Base-by-base conservation (phyloP, 1,140 invertebrate genomes). In the Patella vulgata region DNA sequence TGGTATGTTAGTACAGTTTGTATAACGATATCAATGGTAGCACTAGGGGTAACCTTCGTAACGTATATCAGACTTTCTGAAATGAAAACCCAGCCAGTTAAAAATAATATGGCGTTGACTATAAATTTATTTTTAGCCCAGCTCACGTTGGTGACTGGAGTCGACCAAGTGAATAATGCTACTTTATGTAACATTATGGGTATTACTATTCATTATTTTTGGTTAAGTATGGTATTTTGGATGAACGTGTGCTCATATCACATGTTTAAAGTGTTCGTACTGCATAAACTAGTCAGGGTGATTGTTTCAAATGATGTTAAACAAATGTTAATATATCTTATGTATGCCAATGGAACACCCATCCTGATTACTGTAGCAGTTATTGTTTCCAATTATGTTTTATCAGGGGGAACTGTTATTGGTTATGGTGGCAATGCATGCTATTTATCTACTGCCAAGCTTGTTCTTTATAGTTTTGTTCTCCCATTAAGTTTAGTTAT, bases 391-490 rank as follows among this genome's bases (percentile, higher is more conserved):
- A 46, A 31, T 19, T 14, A 53, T 9, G 8, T 53, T 12, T 21
- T 42, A 0, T 63, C 61, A 12, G n/a, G 44, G 11, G 55, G 42
- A 23, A n/a, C 2, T 1, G 17, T 23, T 28, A 33, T 55, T 30
- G 70, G 66, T 0, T 66, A 72, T 44, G 66, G 66, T 1, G 52
- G 33, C 2, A 21, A 23, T 12, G n/a, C 42, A 8, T 72, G 70
- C 46, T 72, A 66, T 43, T 50, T 72, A 17, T 52, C 40, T 8
- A 46, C 59, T 30, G 42, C 31, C 2, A 30, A 57, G 23, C 43
- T 47, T 5, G 47, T 63, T 0, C 48, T 51, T 1, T 36, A 50
- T 3, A 47, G 59, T 19, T 69, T 72, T 25, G 31, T 59, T 1
- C 23, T 40, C 5, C 70, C 66, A 9, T 39, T 59, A 23, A 23